phyloP scores from a whole-genome alignment of 1,140 invertebrate genomes.

The Leptopilina boulardi region DNA sequence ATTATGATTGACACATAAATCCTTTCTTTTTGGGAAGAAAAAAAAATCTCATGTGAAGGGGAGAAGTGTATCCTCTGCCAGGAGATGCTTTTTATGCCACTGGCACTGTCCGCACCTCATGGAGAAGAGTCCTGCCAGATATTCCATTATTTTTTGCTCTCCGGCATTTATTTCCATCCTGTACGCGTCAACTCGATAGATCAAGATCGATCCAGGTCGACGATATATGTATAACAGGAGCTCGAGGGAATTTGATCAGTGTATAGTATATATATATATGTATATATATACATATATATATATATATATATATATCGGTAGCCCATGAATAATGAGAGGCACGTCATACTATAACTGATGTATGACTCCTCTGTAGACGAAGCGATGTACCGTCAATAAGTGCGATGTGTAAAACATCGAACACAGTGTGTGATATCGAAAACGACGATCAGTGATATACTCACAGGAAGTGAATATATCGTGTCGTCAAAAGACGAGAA shows the following conservation, averaged over 20 bases:
- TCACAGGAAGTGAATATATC: slow-evolving; percentile 25
- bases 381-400: slow-evolving; percentile 23
- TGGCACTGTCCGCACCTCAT: neutral
- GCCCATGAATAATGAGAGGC: slow-evolving; percentile 32
- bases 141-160: slow-evolving; percentile 45
- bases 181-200: slow-evolving; percentile 35
- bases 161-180: slow-evolving; percentile 35
- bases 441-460: slow-evolving; percentile 28
- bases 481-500: neutral
- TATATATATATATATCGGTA: neutral
- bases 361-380: slow-evolving; percentile 32
- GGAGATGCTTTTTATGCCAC: neutral
- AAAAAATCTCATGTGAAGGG: too few species aligned
- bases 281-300: neutral
- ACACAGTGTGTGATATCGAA: slow-evolving; percentile 20
- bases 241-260: slow-evolving; percentile 21
- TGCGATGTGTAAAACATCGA: slow-evolving; percentile 30
- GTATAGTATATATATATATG: neutral
- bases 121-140: slow-evolving; percentile 34
- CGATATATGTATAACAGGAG: neutral
- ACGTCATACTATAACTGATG: slow-evolving; percentile 26
- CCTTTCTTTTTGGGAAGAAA: too few species aligned
- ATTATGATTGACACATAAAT: too few species aligned
- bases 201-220: slow-evolving; percentile 19
- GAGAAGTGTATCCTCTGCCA: too few species aligned